Conservation (phyloP, 2,888 invertebrate species). For the Calameuta pallipes region DNA sequence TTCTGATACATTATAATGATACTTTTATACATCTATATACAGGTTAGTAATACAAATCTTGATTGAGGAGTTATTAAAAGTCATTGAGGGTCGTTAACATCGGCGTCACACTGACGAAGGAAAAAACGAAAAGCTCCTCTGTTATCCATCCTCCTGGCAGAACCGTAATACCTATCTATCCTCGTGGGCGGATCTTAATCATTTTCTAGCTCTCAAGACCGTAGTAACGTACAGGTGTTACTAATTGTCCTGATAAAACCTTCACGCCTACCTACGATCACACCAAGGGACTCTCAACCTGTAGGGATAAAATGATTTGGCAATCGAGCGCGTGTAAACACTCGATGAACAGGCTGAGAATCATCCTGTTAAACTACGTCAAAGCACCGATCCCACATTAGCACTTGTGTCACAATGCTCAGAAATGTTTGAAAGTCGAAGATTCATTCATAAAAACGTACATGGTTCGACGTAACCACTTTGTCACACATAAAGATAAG, state of each 20-base stretch:
- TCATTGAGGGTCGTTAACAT: not conserved
- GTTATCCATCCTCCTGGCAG: not conserved
- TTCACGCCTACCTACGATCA: conserved; percentile 22
- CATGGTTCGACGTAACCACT: conserved; percentile 18
- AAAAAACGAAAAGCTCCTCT: not conserved
- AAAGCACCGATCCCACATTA: not conserved
- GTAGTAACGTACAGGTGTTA: conserved; percentile 31
- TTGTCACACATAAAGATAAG: conserved; percentile 23
- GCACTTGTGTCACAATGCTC: not conserved
- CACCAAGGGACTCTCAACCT: conserved; percentile 1
- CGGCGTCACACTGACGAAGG: not conserved
- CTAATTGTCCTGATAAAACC: conserved; percentile 42
- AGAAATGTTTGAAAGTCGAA: conserved; percentile 1
- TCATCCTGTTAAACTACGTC: not conserved
- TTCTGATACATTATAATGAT: not conserved
- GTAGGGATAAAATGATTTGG: not conserved
- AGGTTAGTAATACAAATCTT: not conserved
- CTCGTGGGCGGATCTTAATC: conserved; percentile 37
- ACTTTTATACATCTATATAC: not conserved
- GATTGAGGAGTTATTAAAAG: not conserved
- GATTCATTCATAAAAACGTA: conserved; percentile 4
- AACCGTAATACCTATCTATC: conserved; percentile 7
- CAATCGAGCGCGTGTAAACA: not conserved
- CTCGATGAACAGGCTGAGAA: not conserved
- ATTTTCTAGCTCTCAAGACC: conserved; percentile 19